These are phyloP conservation scores for Drosophila sordidapex DNA, from an alignment of 2,888 invertebrate genomes.

Conservation along the genomic window DNA sequence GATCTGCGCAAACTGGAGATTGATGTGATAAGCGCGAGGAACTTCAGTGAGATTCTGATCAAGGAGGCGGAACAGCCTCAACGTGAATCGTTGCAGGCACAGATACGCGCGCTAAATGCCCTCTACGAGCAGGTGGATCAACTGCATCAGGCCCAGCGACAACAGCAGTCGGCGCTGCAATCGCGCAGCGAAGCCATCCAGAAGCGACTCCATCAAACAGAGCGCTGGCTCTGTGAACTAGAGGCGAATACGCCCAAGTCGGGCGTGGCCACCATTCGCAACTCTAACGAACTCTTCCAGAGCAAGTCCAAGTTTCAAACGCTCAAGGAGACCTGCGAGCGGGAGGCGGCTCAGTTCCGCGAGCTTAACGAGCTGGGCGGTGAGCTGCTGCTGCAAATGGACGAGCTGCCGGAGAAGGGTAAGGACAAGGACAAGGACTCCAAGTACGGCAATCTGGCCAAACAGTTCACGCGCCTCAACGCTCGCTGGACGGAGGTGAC, in stretches of 20 bases:
- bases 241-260: slow-evolving; percentile 88
- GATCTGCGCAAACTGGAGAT: slow-evolving; percentile 84
- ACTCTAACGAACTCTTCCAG: slow-evolving; percentile 90
- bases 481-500: slow-evolving; percentile 90
- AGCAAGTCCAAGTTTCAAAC: slow-evolving; percentile 90
- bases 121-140: slow-evolving; percentile 81
- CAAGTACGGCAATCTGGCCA: slow-evolving; percentile 87
- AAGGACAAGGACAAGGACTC: slow-evolving; percentile 72
- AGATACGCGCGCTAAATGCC: slow-evolving; percentile 81
- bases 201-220: slow-evolving; percentile 81
- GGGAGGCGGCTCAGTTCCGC: slow-evolving; percentile 88
- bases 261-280: slow-evolving; percentile 87
- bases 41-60: slow-evolving; percentile 84
- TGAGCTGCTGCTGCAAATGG: slow-evolving; percentile 87
- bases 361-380: slow-evolving; percentile 89
- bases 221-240: slow-evolving; percentile 88
- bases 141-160: slow-evolving; percentile 76
- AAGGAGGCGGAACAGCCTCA: slow-evolving; percentile 82
- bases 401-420: slow-evolving; percentile 82
- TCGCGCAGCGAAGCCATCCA: slow-evolving; percentile 81
- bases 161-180: slow-evolving; percentile 77
- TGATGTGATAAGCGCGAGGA: slow-evolving; percentile 84
- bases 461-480: slow-evolving; percentile 89
- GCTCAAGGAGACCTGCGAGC: slow-evolving; percentile 90
- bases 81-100: slow-evolving; percentile 71